These are phyloP conservation scores for Acomys russatus DNA, from an alignment of 2,797 vertebrate species.

Conservation along the genomic window DNA sequence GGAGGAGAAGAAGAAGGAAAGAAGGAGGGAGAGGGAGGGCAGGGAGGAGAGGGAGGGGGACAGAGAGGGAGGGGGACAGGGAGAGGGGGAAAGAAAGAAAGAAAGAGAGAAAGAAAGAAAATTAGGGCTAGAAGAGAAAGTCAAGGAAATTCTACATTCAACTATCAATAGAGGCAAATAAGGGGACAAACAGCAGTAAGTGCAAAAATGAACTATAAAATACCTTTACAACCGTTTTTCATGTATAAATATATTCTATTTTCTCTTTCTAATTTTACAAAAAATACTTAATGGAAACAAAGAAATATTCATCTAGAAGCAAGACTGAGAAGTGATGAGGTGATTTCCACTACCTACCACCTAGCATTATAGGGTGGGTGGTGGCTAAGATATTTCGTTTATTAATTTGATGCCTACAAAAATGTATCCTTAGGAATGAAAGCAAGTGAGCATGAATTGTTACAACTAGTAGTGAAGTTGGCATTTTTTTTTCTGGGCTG, in stretches of 20 bases:
- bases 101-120: not conserved
- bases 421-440: not conserved
- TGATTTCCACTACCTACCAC: not conserved
- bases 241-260: not conserved
- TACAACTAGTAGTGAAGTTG: not conserved
- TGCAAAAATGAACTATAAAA: not conserved
- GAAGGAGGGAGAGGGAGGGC: no score
- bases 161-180: not conserved
- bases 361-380: not conserved
- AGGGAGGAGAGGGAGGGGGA: no score
- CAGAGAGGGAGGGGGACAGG: no score
- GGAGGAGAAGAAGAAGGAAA: no score
- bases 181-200: rapidly evolving
- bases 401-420: not conserved
- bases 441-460: not conserved
- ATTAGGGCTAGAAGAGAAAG: not conserved
- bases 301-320: not conserved
- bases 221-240: not conserved
- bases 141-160: not conserved
- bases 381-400: not conserved
- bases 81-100: no score
- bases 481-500: not conserved
- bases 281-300: not conserved
- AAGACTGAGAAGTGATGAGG: not conserved
- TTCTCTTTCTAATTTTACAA: not conserved